These are phyloP conservation scores for Cyprinus carpio DNA, from an alignment of 2,113 vertebrate species.

Conservation along the genomic window DNA sequence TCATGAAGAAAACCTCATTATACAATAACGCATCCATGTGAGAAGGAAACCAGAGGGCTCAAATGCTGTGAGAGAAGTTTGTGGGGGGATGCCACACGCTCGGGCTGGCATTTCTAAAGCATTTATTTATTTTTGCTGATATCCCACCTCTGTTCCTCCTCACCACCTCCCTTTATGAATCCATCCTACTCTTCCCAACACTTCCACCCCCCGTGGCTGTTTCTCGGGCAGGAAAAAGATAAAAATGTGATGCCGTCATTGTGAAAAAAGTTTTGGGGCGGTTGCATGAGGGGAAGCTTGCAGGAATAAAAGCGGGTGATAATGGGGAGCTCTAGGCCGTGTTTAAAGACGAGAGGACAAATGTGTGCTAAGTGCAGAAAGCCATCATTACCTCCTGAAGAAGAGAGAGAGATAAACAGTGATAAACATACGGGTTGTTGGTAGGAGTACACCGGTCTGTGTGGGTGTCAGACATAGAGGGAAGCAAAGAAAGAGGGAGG, in stretches of 20 bases:
- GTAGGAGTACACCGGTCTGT: conserved; percentile 53
- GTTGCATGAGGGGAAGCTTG: not conserved
- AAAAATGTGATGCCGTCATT: not conserved
- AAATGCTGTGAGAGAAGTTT: conserved; percentile 7
- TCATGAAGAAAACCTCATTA: conserved; percentile 31
- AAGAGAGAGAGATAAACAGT: conserved; percentile 7
- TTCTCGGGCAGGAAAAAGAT: not conserved
- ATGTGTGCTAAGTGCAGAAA: conserved; percentile 55
- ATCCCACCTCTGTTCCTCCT: not conserved
- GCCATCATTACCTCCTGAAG: conserved; percentile 66
- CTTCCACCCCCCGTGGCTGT: not conserved
- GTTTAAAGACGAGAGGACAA: conserved; percentile 44
- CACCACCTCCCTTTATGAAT: not conserved
- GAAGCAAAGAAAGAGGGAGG: not conserved
- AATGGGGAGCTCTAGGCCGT: conserved; percentile 53
- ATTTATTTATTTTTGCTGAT: conserved; percentile 24
- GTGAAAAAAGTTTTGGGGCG: not conserved
- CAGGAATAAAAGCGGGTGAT: conserved; percentile 45
- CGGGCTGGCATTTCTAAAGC: conserved; percentile 4
- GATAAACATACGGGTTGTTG: conserved; percentile 13
- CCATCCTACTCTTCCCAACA: not conserved
- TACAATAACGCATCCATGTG: conserved; percentile 17
- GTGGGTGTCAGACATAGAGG: conserved; percentile 37
- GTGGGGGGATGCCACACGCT: not conserved
- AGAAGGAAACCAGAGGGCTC: conserved; percentile 6